A percentile compares a stretch with the other conserved stretches of the same genome.
Conservation (phyloP, 1,140 invertebrate species). For the Luehdorfia chinensis region DNA sequence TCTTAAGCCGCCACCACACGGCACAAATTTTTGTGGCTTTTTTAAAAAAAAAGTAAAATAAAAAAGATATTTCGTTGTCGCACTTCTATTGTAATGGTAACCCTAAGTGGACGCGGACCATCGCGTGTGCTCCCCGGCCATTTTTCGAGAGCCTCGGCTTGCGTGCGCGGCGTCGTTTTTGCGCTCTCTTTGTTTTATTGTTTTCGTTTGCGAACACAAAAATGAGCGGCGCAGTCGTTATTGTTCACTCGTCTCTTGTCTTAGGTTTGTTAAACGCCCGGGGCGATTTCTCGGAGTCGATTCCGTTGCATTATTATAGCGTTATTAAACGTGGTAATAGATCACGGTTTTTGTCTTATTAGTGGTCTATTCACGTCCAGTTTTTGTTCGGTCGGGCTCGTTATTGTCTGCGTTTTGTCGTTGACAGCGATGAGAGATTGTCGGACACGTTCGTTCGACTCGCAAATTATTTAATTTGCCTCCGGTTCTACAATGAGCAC, state of each 20-base stretch:
- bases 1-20: too few relatives aligned
- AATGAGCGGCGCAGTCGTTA: constrained; percentile 48
- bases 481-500: constrained; percentile 30
- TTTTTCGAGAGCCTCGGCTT: constrained; percentile 45
- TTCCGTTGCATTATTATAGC: constrained; percentile 37
- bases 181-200: constrained; percentile 62
- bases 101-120: too few relatives aligned
- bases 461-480: constrained; percentile 31
- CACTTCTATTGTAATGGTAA: too few relatives aligned
- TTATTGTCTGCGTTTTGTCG: constrained; percentile 32
- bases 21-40: too few relatives aligned
- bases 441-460: too few relatives aligned
- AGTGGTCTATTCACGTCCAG: constrained; percentile 38
- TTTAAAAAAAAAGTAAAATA: too few relatives aligned
- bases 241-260: constrained; percentile 51
- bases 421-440: constrained; percentile 25
- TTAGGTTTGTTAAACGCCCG: constrained; percentile 27
- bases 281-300: constrained; percentile 36
- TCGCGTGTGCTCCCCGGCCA: constrained; percentile 50
- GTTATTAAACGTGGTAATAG: constrained; percentile 41
- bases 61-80: too few relatives aligned
- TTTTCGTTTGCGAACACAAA: constrained; percentile 48
- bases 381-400: constrained; percentile 30
- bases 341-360: constrained; percentile 44
- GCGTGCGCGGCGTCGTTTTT: constrained; percentile 51